Percentiles rank a stretch among this genome's conserved stretches.
Evolutionary conservation across 2,113 vertebrate genomes (phyloP).

Genomic region (Lycocorax pyrrhopterus): DNA sequence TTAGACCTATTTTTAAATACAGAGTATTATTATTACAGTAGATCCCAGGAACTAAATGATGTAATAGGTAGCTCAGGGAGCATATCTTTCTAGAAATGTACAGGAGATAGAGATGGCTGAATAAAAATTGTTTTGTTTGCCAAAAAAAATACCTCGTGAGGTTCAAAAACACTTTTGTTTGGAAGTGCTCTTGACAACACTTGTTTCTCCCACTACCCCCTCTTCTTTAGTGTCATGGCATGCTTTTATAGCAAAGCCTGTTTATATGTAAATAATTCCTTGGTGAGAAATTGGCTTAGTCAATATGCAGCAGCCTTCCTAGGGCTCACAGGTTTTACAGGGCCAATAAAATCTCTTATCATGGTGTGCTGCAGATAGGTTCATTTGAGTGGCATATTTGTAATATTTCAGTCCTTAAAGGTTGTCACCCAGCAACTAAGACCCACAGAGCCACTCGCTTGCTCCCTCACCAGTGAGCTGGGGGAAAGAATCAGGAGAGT

Average conservation of each 20-base stretch:
- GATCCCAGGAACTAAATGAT: background rate
- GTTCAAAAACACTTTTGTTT: background rate
- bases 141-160: background rate
- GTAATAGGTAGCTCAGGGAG: background rate
- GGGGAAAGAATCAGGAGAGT: background rate
- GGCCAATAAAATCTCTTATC: background rate
- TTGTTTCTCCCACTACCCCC: background rate
- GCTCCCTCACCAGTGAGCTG: background rate
- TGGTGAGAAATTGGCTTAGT: background rate
- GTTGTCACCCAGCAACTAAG: background rate
- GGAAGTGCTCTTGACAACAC: background rate
- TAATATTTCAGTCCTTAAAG: background rate
- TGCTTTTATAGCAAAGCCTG: background rate
- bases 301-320: background rate
- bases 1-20: background rate
- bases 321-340: background rate
- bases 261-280: constrained; percentile 6
- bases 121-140: background rate
- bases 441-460: fast-evolving
- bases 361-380: background rate
- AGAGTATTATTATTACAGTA: background rate
- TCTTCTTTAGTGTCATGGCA: background rate
- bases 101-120: background rate
- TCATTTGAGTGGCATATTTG: background rate
- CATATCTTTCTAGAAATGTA: background rate